A percentile compares a stretch with the other conserved stretches of the same genome.
Evolutionary conservation across 1,140 invertebrate genomes (phyloP).

Genomic region (Nilaparvata lugens): DNA sequence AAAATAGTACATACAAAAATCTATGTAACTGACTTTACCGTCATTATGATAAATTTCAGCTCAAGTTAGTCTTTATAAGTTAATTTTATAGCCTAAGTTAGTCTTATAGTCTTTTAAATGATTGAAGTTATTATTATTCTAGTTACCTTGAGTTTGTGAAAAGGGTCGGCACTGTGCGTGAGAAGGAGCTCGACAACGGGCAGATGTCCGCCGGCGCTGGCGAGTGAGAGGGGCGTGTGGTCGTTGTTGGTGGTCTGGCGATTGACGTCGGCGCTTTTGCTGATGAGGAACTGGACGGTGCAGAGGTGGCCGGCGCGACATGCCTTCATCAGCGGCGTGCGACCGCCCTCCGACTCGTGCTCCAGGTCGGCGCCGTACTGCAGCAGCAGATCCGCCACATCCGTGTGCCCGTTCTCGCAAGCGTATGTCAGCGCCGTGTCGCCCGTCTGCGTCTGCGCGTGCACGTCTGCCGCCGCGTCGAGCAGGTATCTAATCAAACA

Average conservation of each 20-base stretch:
- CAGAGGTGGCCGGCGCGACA: slow-evolving; percentile 97
- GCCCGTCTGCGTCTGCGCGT: slow-evolving; percentile 87
- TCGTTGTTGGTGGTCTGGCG: slow-evolving; percentile 95
- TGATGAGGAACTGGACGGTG: slow-evolving; percentile 92
- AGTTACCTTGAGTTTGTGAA: slow-evolving; percentile 82
- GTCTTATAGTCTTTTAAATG: too few species aligned
- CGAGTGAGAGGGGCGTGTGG: slow-evolving; percentile 94
- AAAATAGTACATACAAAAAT: too few species aligned
- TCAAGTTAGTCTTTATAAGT: too few species aligned
- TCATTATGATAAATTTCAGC: too few species aligned
- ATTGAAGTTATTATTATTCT: too few species aligned
- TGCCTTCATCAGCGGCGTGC: slow-evolving; percentile 98
- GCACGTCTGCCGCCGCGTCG: slow-evolving; percentile 77
- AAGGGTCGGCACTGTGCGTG: slow-evolving; percentile 84
- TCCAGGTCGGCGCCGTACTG: slow-evolving; percentile 85
- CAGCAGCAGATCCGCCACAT: slow-evolving; percentile 82
- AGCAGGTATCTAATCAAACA: slow-evolving; percentile 55
- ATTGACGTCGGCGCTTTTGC: slow-evolving; percentile 88
- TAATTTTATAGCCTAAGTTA: too few species aligned
- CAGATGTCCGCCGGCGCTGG: slow-evolving; percentile 91
- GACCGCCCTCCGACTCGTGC: slow-evolving; percentile 86
- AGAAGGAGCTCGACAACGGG: slow-evolving; percentile 86
- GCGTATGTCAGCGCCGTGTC: slow-evolving; percentile 97
- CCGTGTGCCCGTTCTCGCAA: slow-evolving; percentile 92
- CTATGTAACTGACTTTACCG: too few species aligned